Percentiles rank a stretch among this genome's conserved stretches.
Conservation (phyloP, 2,888 invertebrate genomes). For the Xylophagus ater region DNA sequence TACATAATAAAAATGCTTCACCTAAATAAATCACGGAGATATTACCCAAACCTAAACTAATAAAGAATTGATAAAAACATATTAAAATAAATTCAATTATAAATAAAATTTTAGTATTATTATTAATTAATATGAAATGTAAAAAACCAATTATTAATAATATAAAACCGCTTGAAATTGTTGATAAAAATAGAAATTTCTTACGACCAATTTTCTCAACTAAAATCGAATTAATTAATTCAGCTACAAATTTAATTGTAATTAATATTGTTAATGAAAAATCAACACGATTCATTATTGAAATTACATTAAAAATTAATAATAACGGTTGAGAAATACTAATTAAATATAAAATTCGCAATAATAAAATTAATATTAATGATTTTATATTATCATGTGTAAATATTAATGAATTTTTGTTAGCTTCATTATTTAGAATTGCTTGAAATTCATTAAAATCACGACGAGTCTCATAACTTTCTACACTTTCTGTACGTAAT, state of each 20-base stretch:
- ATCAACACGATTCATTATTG: too few species aligned
- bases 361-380: neutral
- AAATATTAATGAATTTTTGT: neutral
- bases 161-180: neutral
- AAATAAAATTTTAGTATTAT: too few species aligned
- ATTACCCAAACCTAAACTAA: neutral
- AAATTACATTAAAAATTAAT: neutral
- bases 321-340: neutral
- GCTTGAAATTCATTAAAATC: neutral
- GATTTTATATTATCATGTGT: neutral
- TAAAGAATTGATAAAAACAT: neutral
- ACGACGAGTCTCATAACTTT: neutral
- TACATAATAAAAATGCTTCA: neutral
- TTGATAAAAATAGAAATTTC: neutral
- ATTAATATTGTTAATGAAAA: too few species aligned
- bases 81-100: neutral
- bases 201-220: neutral
- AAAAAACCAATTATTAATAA: neutral
- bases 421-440: neutral
- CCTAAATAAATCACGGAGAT: neutral
- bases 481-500: neutral
- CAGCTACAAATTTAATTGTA: too few species aligned
- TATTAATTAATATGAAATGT: neutral
- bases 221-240: neutral
- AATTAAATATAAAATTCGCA: neutral